These are phyloP conservation scores for Parazoanthus darwini DNA, from an alignment of 92 coral and sea anemone species.

Conservation along the genomic window DNA sequence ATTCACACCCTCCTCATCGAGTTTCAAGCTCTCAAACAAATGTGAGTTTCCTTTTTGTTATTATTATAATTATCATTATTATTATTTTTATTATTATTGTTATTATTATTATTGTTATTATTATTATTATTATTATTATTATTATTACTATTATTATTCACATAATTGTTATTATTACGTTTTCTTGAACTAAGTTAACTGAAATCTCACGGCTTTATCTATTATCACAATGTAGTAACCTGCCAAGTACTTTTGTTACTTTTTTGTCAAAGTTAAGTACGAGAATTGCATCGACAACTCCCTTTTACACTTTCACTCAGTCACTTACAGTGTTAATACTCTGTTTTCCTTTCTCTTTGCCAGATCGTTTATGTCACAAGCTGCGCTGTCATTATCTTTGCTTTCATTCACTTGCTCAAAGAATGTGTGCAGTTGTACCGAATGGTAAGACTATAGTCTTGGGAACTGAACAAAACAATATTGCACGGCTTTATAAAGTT, in stretches of 20 bases:
- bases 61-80: background rate
- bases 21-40: conserved; percentile 16
- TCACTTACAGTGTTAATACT: conserved; percentile 55
- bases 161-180: no score
- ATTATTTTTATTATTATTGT: background rate
- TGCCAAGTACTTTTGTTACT: no score
- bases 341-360: no score
- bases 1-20: background rate
- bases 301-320: conserved; percentile 25
- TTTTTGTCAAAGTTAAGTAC: no score
- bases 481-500: no score
- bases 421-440: conserved; percentile 64
- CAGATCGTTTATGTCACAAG: no score
- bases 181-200: no score
- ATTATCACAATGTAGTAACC: no score
- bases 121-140: background rate
- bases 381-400: conserved; percentile 44
- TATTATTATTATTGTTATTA: background rate
- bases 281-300: no score
- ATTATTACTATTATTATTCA: no score
- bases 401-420: conserved; percentile 70
- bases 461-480: background rate
- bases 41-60: background rate
- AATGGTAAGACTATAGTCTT: conserved; percentile 51
- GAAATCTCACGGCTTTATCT: no score